Conservation (phyloP, 2,888 invertebrate genomes). For the Sepiola atlantica region DNA sequence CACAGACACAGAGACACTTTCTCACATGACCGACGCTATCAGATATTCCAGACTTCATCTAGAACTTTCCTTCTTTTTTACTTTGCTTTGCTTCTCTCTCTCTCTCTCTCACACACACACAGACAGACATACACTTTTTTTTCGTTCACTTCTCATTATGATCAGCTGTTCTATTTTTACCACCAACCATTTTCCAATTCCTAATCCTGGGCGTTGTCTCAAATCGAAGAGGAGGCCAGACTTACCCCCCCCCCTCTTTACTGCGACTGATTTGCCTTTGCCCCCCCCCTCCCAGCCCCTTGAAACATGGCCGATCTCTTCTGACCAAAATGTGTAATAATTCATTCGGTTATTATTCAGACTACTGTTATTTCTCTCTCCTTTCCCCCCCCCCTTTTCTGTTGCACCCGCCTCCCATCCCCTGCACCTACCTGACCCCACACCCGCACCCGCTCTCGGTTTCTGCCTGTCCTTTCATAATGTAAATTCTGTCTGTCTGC, state of each 20-base stretch:
- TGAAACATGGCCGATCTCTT: background rate
- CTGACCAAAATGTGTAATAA: slow-evolving; percentile 32
- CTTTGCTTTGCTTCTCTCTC: background rate
- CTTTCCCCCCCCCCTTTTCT: too few species aligned
- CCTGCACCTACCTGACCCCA: too few species aligned
- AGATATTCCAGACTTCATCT: background rate
- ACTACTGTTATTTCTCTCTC: background rate
- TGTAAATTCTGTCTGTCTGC: background rate
- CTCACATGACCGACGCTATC: background rate
- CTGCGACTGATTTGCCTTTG: background rate
- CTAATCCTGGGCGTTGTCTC: background rate
- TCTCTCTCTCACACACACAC: background rate
- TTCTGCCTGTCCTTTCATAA: background rate
- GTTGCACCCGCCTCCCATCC: background rate
- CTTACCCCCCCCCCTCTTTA: background rate
- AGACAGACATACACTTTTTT: background rate
- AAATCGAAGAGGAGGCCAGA: background rate
- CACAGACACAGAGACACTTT: background rate
- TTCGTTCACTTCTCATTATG: background rate
- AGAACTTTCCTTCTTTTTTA: too few species aligned
- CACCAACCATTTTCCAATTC: slow-evolving; percentile 10
- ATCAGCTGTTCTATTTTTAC: background rate
- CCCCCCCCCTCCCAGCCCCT: background rate
- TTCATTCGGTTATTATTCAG: background rate
- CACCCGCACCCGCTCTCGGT: background rate